Evolutionary conservation across 1,140 invertebrate species (phyloP), one percentile per base, ranked within the genome.

Genomic region (Bilobella aurantiaca): DNA sequence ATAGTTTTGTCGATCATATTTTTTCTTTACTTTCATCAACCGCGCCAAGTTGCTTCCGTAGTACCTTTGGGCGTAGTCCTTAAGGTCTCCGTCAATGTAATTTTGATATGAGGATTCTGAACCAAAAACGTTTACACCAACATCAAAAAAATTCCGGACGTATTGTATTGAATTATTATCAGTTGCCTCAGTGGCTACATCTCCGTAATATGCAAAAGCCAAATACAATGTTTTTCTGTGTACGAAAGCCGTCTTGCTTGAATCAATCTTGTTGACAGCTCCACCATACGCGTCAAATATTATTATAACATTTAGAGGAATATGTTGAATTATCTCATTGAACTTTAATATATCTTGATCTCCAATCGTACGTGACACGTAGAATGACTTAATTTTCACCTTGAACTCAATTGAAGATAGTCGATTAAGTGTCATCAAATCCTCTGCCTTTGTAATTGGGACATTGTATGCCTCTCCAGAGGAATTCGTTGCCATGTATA

Each of bases 1-100:
- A 27, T 62, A 62, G 23, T 62, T 37, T 8, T 25, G 16, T 16
- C 30, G 59, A 30, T 62, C 59, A 8, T 30, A 62, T 37, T 46
- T 34, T 14, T 37, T 34, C 23, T 62, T 62, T 18, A 46, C 28
- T 34, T 25, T 3, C 18, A 62, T 18, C 29, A 62, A 34, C 14
- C 37, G 31, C 3, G 12, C 2, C 3, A 37, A 14, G 25, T 62
- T 62, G 29, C 3, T 23, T 27, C 59, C 59, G 37, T 62, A 62
- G 32, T 62, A 62, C 12, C 29, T 12, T 46, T 62, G 12, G 18
- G 42, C 2, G 25, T 62, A 37, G 23, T 62, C 59, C 29, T 34
- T 37, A 2, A 37, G 23, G 14, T 37, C 32, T 3, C n/a, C n/a
- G 23, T 62, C 32, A 3, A 27, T 3, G 25, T 37, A 62, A 46